These are phyloP conservation scores for Bubo bubo DNA, from an alignment of 2,113 vertebrate genomes.

Conservation along the genomic window DNA sequence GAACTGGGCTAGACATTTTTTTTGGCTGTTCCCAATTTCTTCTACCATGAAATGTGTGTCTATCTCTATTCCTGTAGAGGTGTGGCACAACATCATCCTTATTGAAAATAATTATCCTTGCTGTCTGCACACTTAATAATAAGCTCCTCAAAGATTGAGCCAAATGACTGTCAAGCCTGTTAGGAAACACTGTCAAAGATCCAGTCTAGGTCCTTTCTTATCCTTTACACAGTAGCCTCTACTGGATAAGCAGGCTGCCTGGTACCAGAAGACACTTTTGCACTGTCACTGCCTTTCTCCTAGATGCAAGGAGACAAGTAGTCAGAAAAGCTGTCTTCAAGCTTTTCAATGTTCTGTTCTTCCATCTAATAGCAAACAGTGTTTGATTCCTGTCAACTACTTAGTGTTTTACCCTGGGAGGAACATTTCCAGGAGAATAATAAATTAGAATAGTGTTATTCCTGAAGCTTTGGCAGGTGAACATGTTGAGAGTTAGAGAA, in stretches of 20 bases:
- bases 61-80: background rate
- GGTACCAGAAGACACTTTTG: background rate
- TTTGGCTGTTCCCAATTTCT: background rate
- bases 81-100: background rate
- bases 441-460: background rate
- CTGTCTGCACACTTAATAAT: background rate
- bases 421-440: constrained; percentile 23
- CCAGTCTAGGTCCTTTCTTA: background rate
- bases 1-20: background rate
- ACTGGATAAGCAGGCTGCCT: background rate
- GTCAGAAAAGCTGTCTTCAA: constrained; percentile 15
- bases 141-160: background rate
- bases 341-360: background rate
- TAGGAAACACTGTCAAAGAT: constrained; percentile 47
- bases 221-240: background rate
- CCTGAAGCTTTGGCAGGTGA: constrained; percentile 6
- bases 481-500: background rate
- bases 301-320: background rate
- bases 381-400: background rate
- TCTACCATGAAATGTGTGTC: background rate
- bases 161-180: constrained; percentile 26
- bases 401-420: background rate
- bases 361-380: background rate
- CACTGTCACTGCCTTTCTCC: background rate
- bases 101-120: background rate